phyloP scores from a whole-genome alignment of 2,113 vertebrate species.

The Tiliqua scincoides region DNA sequence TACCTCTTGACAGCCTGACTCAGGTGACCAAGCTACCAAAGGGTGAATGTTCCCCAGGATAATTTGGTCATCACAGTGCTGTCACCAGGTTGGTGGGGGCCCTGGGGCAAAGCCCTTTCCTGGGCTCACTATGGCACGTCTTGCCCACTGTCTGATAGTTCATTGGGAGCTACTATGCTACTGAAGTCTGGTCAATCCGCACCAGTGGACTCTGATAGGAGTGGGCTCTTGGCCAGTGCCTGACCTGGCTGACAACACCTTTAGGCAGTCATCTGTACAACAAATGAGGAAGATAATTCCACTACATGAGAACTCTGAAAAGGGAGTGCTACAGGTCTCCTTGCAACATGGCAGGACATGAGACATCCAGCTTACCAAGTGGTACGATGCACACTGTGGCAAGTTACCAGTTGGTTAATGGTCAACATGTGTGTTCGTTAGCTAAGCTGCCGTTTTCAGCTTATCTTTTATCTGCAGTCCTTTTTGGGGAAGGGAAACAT shows the following conservation, averaged over 20 bases:
- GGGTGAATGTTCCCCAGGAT: background rate
- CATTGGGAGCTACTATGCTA: too few relatives aligned
- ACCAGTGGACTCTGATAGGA: too few relatives aligned
- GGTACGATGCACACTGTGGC: background rate
- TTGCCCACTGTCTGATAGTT: too few relatives aligned
- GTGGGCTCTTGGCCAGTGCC: too few relatives aligned
- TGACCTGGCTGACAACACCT: too few relatives aligned
- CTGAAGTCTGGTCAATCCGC: too few relatives aligned
- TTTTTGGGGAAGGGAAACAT: background rate
- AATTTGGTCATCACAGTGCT: too few relatives aligned
- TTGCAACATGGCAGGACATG: too few relatives aligned
- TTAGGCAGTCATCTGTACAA: background rate
- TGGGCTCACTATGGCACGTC: too few relatives aligned
- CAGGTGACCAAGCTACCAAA: background rate
- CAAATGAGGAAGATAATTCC: background rate
- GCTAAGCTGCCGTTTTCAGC: background rate
- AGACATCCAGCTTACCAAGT: background rate
- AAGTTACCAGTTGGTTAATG: background rate
- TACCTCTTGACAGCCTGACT: background rate
- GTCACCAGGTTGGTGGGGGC: too few relatives aligned
- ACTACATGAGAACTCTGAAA: background rate
- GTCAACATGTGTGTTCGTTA: background rate
- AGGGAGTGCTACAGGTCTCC: background rate
- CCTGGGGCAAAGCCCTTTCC: too few relatives aligned
- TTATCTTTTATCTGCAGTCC: background rate